Conservation (phyloP, 2,888 invertebrate species). For the Eupithecia abbreviata region DNA sequence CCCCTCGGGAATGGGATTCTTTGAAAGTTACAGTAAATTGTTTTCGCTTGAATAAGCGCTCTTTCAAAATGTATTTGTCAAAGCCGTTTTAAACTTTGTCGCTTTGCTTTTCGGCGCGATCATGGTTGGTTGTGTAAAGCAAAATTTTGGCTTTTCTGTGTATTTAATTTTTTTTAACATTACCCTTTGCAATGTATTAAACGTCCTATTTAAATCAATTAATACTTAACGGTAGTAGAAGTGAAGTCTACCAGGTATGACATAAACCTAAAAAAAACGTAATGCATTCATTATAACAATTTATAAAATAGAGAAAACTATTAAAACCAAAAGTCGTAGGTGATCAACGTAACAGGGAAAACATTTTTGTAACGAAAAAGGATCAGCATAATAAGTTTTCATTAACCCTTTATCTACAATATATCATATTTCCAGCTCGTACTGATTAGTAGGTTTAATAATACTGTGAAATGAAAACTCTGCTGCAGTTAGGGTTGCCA, state of each 20-base stretch:
- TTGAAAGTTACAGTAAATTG: conserved; percentile 19
- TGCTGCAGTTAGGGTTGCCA: conserved; percentile 31
- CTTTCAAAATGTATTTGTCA: conserved; percentile 10
- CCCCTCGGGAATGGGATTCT: conserved; percentile 20
- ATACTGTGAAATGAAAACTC: conserved; percentile 50
- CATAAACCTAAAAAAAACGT: background rate
- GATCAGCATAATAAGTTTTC: conserved; percentile 33
- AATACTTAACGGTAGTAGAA: background rate
- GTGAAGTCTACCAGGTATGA: background rate
- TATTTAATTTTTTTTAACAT: background rate
- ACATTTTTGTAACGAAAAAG: conserved; percentile 22
- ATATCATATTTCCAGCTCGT: conserved; percentile 53
- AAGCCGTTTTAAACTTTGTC: conserved; percentile 9
- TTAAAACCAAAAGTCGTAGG: background rate
- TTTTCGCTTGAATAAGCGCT: conserved; percentile 14
- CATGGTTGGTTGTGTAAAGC: background rate
- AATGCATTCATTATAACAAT: background rate
- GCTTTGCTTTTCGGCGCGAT: background rate
- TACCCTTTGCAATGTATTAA: background rate
- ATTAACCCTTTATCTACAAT: conserved; percentile 44
- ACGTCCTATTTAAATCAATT: background rate
- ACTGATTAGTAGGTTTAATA: conserved; percentile 63
- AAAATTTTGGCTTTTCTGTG: background rate
- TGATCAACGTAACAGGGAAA: conserved; percentile 6
- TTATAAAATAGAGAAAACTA: background rate